phyloP scores from a whole-genome alignment of 2,113 vertebrate species.

The Seriola aureovittata region DNA sequence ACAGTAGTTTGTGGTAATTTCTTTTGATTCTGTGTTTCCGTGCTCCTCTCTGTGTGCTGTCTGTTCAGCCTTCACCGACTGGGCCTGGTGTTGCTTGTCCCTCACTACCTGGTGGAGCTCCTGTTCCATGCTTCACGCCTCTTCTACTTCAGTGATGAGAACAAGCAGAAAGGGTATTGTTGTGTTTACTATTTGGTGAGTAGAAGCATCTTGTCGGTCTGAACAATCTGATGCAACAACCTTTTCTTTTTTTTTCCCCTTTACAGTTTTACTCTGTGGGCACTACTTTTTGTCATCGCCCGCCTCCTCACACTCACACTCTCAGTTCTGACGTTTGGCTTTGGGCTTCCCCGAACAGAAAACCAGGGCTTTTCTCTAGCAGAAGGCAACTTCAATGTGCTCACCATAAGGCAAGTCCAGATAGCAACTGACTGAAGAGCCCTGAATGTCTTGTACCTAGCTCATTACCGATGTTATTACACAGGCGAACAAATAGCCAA shows the following conservation, averaged over 20 bases:
- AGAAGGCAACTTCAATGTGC: conserved; percentile 87
- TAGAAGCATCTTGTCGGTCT: neutral
- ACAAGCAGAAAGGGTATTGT: conserved; percentile 89
- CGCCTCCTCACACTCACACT: conserved; percentile 89
- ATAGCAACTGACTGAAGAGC: neutral
- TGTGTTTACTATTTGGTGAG: neutral
- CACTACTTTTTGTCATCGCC: conserved; percentile 88
- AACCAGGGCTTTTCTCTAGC: conserved; percentile 86
- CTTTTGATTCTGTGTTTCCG: neutral
- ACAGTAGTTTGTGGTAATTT: no score
- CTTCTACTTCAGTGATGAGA: conserved; percentile 91
- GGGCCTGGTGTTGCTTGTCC: conserved; percentile 88
- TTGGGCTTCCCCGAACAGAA: conserved; percentile 87
- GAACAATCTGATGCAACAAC: neutral
- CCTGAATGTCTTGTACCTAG: neutral
- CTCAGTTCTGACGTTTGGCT: conserved; percentile 89
- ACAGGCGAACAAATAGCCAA: neutral
- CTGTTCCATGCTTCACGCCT: conserved; percentile 90
- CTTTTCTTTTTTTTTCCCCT: neutral
- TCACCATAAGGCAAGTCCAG: conserved; percentile 85
- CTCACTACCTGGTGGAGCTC: conserved; percentile 90
- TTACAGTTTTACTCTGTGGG: conserved; percentile 89
- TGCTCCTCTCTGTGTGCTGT: conserved; percentile 14
- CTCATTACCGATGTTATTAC: neutral
- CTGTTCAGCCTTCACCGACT: conserved; percentile 85